Evolutionary conservation across 2,888 invertebrate species (phyloP).

Genomic region (Tetranychus truncatus): DNA sequence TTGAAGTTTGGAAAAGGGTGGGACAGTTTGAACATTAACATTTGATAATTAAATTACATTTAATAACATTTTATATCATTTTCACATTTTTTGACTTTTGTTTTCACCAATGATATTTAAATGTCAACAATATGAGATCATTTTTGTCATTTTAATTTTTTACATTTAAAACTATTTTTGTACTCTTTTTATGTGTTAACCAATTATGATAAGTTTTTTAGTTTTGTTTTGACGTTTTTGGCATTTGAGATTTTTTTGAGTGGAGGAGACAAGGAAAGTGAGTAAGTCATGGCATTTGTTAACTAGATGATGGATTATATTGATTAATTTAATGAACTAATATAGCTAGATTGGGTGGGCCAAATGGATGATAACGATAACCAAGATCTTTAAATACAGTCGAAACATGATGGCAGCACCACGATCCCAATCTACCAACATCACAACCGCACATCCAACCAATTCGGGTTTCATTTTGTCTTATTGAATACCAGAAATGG

Average conservation of each 20-base stretch:
- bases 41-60: too few species aligned
- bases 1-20: too few species aligned
- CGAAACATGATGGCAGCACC: conserved; percentile 6
- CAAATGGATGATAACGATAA: conserved; percentile 1
- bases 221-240: neutral
- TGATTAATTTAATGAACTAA: neutral
- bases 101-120: neutral
- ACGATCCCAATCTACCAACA: neutral
- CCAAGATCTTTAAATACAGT: neutral
- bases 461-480: neutral
- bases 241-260: neutral
- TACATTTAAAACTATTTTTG: neutral
- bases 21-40: too few species aligned
- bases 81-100: neutral
- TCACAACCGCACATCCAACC: conserved; percentile 9
- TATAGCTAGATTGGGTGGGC: neutral
- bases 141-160: neutral
- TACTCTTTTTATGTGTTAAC: neutral
- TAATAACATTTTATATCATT: too few species aligned
- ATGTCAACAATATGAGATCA: neutral
- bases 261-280: neutral
- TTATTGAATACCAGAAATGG: neutral
- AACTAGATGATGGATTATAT: neutral
- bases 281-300: neutral
- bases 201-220: neutral